Conservation (phyloP, 1,140 invertebrate species). For the Heliconius nattereri region DNA sequence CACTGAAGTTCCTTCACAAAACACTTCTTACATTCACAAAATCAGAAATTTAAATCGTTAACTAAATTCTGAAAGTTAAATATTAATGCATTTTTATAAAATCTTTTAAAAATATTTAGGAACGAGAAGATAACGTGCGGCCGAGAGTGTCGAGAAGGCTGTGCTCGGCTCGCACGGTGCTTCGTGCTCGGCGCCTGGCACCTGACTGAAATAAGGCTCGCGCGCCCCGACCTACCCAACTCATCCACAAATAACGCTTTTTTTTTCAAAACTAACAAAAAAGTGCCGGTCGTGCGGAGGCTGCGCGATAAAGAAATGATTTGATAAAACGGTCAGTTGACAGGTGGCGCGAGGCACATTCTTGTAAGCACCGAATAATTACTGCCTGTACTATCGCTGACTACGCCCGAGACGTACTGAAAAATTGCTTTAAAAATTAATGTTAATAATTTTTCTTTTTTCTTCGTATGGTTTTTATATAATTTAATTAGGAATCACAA, state of each 20-base stretch:
- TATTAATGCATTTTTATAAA: constrained; percentile 45
- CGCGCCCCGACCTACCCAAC: constrained; percentile 79
- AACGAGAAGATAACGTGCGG: constrained; percentile 35
- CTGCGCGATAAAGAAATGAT: constrained; percentile 79
- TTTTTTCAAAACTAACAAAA: constrained; percentile 77
- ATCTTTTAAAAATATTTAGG: constrained; percentile 28
- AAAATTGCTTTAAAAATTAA: constrained; percentile 74
- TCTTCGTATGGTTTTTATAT: constrained; percentile 40
- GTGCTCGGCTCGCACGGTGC: constrained; percentile 52
- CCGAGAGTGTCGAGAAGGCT: constrained; percentile 30
- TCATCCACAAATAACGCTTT: constrained; percentile 64
- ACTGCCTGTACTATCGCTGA: constrained; percentile 62
- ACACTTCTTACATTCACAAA: constrained; percentile 52
- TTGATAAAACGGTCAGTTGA: constrained; percentile 77
- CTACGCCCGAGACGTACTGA: constrained; percentile 61
- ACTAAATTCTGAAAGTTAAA: neutral
- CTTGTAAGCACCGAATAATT: constrained; percentile 68
- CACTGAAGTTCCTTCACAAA: constrained; percentile 51
- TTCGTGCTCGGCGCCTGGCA: constrained; percentile 70
- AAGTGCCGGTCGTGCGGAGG: constrained; percentile 72
- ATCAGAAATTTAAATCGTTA: constrained; percentile 6
- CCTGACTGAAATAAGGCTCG: constrained; percentile 75
- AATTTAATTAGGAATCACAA: constrained; percentile 51
- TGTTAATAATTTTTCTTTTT: constrained; percentile 51
- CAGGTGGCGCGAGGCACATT: constrained; percentile 76